Conservation (phyloP, 2,888 invertebrate genomes). For the Rhodophaea formosa region DNA sequence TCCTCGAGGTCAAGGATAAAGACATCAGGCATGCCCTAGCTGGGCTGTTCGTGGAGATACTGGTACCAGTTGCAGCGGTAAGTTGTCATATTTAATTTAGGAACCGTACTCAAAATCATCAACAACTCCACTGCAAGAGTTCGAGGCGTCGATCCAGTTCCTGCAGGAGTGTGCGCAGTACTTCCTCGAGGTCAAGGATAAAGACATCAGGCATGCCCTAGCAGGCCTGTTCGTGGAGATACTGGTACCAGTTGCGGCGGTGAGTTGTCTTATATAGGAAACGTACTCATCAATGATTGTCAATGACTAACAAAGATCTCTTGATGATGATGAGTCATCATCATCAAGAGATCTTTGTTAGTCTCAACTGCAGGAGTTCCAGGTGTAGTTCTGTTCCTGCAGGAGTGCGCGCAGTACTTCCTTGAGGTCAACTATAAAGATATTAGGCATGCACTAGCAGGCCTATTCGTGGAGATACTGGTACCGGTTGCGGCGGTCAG, state of each 20-base stretch:
- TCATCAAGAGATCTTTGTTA: no score
- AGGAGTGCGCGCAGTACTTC: slow-evolving; percentile 99
- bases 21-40: slow-evolving; percentile 99
- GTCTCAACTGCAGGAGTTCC: no score
- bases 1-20: slow-evolving; percentile 98
- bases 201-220: slow-evolving; percentile 98
- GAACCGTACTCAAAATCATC: no score
- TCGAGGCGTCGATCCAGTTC: slow-evolving; percentile 98
- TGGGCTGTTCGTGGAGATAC: slow-evolving; percentile 98
- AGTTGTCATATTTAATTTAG: no score
- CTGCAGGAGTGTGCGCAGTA: slow-evolving; percentile 99
- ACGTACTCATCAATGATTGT: no score
- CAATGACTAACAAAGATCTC: no score
- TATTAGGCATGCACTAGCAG: slow-evolving; percentile 98
- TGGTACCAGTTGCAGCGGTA: slow-evolving; percentile 99
- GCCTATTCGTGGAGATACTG: slow-evolving; percentile 98
- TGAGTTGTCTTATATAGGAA: no score
- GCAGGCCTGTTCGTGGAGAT: slow-evolving; percentile 99
- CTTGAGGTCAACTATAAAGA: slow-evolving; percentile 99
- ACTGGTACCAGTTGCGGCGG: slow-evolving; percentile 98
- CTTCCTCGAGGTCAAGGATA: slow-evolving; percentile 98
- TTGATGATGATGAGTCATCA: no score
- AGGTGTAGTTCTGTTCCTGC: no score
- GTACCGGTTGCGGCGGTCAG: slow-evolving; percentile 98
- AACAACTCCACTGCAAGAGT: no score